Base-by-base conservation (phyloP, 2,888 invertebrate genomes). In the Heteromurus nitidus region DNA sequence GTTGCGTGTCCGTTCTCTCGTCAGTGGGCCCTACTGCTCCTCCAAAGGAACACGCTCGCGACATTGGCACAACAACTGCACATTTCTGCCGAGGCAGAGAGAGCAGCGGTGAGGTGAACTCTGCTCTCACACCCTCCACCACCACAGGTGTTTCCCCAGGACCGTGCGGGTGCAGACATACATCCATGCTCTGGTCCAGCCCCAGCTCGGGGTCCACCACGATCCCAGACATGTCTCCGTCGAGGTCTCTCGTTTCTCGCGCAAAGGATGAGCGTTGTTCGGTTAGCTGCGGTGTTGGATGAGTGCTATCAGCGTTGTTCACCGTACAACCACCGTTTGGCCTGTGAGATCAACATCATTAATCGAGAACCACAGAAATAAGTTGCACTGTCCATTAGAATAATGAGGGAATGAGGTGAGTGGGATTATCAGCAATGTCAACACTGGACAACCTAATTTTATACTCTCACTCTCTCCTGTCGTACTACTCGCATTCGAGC, bases 1-100 rank as follows among this genome's bases (percentile, higher is more conserved):
- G 58, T 65, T 82, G 75, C 20, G 73, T 42, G 28, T 84, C 70
- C 20, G 42, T 69, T 24, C 74, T 28, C 13, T 31, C 31, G 18
- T 64, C 69, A 18, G 30, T 18, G 7, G 7, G 9, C 13, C 30
- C 55, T 11, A 5, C 18, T 30, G 55, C 60, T 3, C 26, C 53
- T 60, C 26, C 30, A 7, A 7, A 11, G n/a, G 50, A 50, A n/a
- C 50, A 0, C 64, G 62, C 3, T 58, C 72, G 65, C 65, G 79
- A 64, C 79, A 79, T 79, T 72, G 79, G 79, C 7, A 79, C 18
- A 65, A 79, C 60, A n/a, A 70, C 58, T 2, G 60, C 64, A 16
- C 28, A 62, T 22, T 64, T 44, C 53, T 22, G 18, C 22, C 47
- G 20, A 50, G 28, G 9, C 44, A 31, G 20, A 42, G 31, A 20